Evolutionary conservation across 2,888 invertebrate species (phyloP), one percentile per base, ranked within the genome.

Genomic region (Drosophila pullipes): DNA sequence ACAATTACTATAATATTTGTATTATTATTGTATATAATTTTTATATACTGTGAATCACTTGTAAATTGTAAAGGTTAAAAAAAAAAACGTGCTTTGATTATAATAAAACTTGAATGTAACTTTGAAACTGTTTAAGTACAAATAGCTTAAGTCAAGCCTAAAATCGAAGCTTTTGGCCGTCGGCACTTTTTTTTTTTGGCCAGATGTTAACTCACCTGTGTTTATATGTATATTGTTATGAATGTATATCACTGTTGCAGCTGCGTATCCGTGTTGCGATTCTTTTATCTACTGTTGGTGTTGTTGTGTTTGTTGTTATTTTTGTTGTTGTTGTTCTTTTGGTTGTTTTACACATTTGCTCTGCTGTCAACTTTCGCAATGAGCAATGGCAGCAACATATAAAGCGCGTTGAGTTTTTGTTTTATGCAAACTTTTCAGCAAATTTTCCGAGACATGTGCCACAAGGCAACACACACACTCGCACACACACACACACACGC

Each of bases 181-280:
- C 83, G 83, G 83, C 80, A 75, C 37, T 22, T 39, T 22, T 28
- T 22, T 28, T 37, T 37, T n/a, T 31, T 31, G 11, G 0, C 44
- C 10, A 9, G 10, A 5, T 33, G 28, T 30, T 18, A 50, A 41
- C 84, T 84, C 68, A 84, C 84, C 84, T 83, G 83, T 85, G 31
- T 58, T 58, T 58, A 41, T 58, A 58, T 41, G 28, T 58, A 59
- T 71, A 64, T 60, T 54, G 31, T 49, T 65, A 39, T 68, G 28
- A 13, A 18, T 81, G 57, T 57, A 57, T 78, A 65, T 73, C 28
- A 39, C 49, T 67, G 37, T 58, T 66, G 69, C 65, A 63, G 58
- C 28, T 68, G 69, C 61, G 81, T 83, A 83, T 83, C 83, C 83
- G 83, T 87, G 66, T 73, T 63, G 65, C 41, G 55, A 33, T 61